Evolutionary conservation across 2,113 vertebrate species (phyloP).

Genomic region (Sprattus sprattus): DNA sequence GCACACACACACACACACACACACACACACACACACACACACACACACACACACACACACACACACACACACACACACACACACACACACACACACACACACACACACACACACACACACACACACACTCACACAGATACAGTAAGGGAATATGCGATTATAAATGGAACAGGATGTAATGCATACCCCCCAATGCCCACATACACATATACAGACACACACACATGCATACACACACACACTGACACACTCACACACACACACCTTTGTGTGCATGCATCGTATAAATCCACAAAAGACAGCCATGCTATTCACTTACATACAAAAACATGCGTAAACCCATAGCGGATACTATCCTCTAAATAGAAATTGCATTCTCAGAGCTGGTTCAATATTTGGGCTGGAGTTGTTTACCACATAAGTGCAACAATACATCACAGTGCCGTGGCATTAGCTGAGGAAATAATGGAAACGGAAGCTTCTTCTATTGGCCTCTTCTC

Average conservation of each 20-base stretch:
- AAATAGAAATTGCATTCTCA: slow-evolving; percentile 20
- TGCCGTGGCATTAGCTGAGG: slow-evolving; percentile 39
- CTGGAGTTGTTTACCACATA: slow-evolving; percentile 15
- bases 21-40: not conserved
- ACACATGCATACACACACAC: not conserved
- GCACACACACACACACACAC: not conserved
- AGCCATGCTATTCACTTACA: slow-evolving; percentile 11
- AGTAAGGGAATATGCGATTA: slow-evolving; percentile 5
- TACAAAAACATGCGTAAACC: not conserved
- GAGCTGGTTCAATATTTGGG: slow-evolving; percentile 19
- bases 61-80: not conserved
- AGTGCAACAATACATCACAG: slow-evolving; percentile 38
- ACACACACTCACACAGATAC: not conserved
- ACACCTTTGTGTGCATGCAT: not conserved
- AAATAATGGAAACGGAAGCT: slow-evolving; percentile 45
- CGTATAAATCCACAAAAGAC: not conserved
- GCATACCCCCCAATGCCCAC: not conserved
- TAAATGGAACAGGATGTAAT: slow-evolving; percentile 15
- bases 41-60: not conserved
- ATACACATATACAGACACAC: not conserved
- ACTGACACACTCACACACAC: not conserved
- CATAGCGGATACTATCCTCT: not conserved
- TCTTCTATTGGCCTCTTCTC: slow-evolving; percentile 60
- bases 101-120: not conserved
- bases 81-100: not conserved